These are phyloP conservation scores for Nothobranchius kuhntae DNA, from an alignment of 2,113 vertebrate genomes.

Conservation along the genomic window DNA sequence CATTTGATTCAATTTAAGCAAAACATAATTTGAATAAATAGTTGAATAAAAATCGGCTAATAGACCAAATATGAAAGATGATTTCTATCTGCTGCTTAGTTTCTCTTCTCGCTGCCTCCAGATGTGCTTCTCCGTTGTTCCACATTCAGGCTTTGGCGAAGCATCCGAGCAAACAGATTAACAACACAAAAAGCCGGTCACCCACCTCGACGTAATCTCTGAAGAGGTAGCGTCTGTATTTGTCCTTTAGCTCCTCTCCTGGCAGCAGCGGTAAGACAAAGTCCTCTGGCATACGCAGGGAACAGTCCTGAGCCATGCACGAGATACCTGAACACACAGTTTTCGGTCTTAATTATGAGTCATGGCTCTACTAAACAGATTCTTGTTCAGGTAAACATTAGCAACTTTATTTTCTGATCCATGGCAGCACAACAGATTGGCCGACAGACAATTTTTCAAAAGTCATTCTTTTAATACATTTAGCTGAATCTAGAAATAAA, in stretches of 20 bases:
- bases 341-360: not conserved
- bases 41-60: too few relatives aligned
- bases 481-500: not conserved
- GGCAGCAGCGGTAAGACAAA: conserved; percentile 95
- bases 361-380: not conserved
- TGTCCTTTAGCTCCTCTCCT: conserved; percentile 96
- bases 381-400: too few relatives aligned
- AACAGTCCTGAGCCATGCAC: conserved; percentile 99
- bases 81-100: not conserved
- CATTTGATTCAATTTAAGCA: too few relatives aligned
- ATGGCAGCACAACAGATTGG: too few relatives aligned
- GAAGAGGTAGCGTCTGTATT: conserved; percentile 99
- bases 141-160: not conserved
- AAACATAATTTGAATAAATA: not conserved
- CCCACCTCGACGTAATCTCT: conserved; percentile 96
- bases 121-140: conserved; percentile 3
- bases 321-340: conserved; percentile 84
- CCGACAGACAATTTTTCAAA: too few relatives aligned
- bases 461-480: not conserved
- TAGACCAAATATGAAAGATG: not conserved
- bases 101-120: conserved; percentile 4
- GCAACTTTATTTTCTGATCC: too few relatives aligned
- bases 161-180: conserved; percentile 9
- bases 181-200: conserved; percentile 11
- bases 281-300: conserved; percentile 93